phyloP scores from a whole-genome alignment of 2,113 vertebrate genomes.

The Cebus imitator region DNA sequence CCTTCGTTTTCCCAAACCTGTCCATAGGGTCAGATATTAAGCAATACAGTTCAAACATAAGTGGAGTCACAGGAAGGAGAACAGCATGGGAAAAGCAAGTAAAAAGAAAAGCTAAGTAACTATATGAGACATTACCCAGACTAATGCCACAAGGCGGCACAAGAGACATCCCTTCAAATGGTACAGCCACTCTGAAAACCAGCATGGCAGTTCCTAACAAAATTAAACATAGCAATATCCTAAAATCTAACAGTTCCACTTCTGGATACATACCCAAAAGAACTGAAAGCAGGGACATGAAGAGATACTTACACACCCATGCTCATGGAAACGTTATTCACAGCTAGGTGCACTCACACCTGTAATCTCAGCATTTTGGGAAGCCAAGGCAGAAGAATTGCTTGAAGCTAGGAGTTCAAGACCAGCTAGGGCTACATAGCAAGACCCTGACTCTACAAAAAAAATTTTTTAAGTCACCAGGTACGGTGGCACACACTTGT shows the following conservation, averaged over 20 bases:
- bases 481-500: neutral
- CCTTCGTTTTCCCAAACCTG: neutral
- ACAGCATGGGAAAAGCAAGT: neutral
- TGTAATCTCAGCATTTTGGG: neutral
- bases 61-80: neutral
- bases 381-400: too few species aligned
- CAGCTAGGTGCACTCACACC: neutral
- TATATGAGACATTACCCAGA: neutral
- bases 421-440: too few species aligned
- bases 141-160: neutral
- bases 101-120: too few species aligned
- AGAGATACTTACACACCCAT: fast-evolving
- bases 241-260: neutral
- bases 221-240: neutral
- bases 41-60: neutral
- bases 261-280: neutral
- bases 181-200: neutral
- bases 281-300: neutral
- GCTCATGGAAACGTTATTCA: neutral
- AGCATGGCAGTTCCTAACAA: neutral
- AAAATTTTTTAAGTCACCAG: too few species aligned
- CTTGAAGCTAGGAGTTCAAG: neutral
- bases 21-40: neutral
- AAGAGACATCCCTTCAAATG: neutral
- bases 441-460: too few species aligned